A percentile compares a stretch with the other conserved stretches of the same genome.
Evolutionary conservation across 2,888 invertebrate species (phyloP).

Genomic region (Pediacus dermestoides): DNA sequence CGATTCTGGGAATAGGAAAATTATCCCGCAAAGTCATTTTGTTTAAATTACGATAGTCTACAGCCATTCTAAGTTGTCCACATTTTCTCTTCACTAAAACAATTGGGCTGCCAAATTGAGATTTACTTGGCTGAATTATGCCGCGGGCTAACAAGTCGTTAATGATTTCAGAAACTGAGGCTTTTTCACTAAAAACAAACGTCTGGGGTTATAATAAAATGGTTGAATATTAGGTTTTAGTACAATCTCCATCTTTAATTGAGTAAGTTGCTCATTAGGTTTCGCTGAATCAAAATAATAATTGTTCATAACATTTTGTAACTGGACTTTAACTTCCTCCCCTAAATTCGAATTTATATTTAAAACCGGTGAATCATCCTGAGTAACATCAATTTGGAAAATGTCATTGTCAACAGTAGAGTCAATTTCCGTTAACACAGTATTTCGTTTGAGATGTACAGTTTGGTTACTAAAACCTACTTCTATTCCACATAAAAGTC

Average conservation of each 20-base stretch:
- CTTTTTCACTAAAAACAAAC: constrained; percentile 2
- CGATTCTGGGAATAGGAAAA: too few species aligned
- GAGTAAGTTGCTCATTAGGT: background rate
- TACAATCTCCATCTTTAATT: constrained; percentile 1
- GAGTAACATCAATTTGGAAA: background rate
- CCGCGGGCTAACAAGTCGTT: too few species aligned
- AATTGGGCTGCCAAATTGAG: too few species aligned
- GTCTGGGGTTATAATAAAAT: constrained; percentile 1
- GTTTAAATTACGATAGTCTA: too few species aligned
- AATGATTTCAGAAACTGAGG: too few species aligned
- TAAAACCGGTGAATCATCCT: background rate
- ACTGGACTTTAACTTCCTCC: background rate
- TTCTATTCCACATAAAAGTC: background rate
- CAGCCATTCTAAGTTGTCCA: too few species aligned
- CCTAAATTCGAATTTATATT: background rate
- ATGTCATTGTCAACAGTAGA: background rate
- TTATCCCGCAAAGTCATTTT: too few species aligned
- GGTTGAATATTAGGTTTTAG: background rate
- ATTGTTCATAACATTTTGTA: background rate
- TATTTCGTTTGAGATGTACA: background rate
- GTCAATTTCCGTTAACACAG: background rate
- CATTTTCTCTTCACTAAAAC: too few species aligned
- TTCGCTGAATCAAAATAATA: background rate
- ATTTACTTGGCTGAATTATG: too few species aligned
- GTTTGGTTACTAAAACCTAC: background rate